These are phyloP conservation scores for Poecilia gillii DNA, from an alignment of 2,797 vertebrate species.

Conservation along the genomic window DNA sequence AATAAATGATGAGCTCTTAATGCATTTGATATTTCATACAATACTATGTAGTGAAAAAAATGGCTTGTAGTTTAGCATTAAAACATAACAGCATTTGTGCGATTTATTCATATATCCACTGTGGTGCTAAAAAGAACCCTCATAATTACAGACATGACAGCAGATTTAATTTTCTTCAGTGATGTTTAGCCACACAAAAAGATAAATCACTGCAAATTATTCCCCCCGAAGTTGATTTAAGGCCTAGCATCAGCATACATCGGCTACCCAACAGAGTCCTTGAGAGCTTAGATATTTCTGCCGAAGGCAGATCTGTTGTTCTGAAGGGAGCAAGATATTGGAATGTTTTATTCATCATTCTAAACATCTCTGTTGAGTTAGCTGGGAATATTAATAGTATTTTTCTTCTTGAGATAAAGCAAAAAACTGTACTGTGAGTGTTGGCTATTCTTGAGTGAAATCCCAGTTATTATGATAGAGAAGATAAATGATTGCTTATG, in stretches of 20 bases:
- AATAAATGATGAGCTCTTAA: not conserved
- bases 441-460: constrained; percentile 26
- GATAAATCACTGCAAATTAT: not conserved
- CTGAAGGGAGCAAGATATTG: not conserved
- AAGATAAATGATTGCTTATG: constrained; percentile 14
- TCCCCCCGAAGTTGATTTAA: constrained; percentile 2
- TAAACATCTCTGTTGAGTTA: constrained; percentile 16
- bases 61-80: not conserved
- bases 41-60: not conserved
- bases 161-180: not conserved
- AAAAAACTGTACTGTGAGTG: constrained; percentile 5
- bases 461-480: not conserved
- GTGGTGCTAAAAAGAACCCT: not conserved
- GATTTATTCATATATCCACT: not conserved
- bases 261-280: constrained; percentile 3
- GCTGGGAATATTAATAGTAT: constrained; percentile 13
- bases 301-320: not conserved
- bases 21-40: not conserved
- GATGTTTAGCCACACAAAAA: not conserved
- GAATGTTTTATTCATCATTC: constrained; percentile 47
- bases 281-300: not conserved
- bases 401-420: constrained; percentile 15
- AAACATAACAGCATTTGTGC: not conserved
- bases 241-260: constrained; percentile 5
- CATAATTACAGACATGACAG: not conserved